Evolutionary conservation across 2,888 invertebrate species (phyloP).

Genomic region (Bhutanitis thaidina): DNA sequence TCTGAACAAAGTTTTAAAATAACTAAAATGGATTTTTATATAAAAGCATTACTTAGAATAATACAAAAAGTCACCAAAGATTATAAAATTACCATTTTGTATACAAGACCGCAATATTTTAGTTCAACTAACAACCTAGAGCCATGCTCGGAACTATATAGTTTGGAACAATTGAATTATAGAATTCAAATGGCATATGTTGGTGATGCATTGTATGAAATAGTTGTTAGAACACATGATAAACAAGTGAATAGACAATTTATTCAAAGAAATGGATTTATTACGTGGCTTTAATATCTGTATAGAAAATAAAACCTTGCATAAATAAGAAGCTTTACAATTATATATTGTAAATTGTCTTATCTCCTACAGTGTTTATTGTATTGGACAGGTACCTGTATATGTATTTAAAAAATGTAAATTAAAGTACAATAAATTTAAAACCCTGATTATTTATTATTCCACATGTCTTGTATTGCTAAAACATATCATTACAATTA

Average conservation of each 20-base stretch:
- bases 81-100: constrained; percentile 71
- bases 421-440: too few relatives aligned
- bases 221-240: constrained; percentile 34
- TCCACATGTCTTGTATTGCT: too few relatives aligned
- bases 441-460: too few relatives aligned
- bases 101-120: constrained; percentile 76
- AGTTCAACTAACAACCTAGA: constrained; percentile 54
- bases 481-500: too few relatives aligned
- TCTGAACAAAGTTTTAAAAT: constrained; percentile 67
- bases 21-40: constrained; percentile 71
- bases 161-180: constrained; percentile 51
- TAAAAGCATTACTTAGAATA: constrained; percentile 56
- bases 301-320: too few relatives aligned
- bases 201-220: constrained; percentile 28
- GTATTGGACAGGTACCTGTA: too few relatives aligned
- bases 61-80: constrained; percentile 69
- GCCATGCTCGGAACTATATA: constrained; percentile 35
- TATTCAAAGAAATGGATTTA: constrained; percentile 29
- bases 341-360: too few relatives aligned
- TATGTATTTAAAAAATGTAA: too few relatives aligned
- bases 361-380: too few relatives aligned
- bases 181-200: constrained; percentile 47
- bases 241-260: constrained; percentile 32
- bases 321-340: too few relatives aligned
- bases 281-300: constrained; percentile 21